These are phyloP conservation scores for Prolemur simus DNA, from an alignment of 2,113 vertebrate genomes.

Conservation along the genomic window DNA sequence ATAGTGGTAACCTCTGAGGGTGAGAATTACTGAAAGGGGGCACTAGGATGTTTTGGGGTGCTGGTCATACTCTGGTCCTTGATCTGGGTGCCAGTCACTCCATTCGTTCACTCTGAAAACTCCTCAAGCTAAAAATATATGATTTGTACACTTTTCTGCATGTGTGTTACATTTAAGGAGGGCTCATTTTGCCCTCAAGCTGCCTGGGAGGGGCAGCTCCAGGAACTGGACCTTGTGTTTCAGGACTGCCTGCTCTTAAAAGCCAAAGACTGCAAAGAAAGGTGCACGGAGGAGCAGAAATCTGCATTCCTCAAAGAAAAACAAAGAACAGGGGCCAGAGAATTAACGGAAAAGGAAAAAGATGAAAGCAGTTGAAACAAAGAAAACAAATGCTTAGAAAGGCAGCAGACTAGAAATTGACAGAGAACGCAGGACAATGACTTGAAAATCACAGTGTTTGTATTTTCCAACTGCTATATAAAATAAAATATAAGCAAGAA, in stretches of 20 bases:
- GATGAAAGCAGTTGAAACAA: background rate
- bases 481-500: background rate
- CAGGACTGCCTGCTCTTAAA: background rate
- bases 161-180: background rate
- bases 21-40: too few relatives aligned
- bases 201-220: background rate
- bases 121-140: background rate
- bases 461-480: background rate
- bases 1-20: background rate
- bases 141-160: background rate
- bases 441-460: background rate
- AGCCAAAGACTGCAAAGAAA: background rate
- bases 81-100: background rate
- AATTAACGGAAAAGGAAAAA: background rate
- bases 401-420: background rate
- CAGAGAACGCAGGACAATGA: background rate
- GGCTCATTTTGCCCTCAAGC: background rate
- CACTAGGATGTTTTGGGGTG: background rate
- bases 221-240: background rate
- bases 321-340: background rate
- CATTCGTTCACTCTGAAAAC: background rate
- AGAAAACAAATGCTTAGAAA: background rate
- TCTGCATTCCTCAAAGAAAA: slow-evolving; percentile 14
- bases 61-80: background rate
- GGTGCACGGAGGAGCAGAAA: background rate